Evolutionary conservation across 2,797 vertebrate species (phyloP), one percentile per base, ranked within the genome.

Genomic region (Sardinella longiceps): DNA sequence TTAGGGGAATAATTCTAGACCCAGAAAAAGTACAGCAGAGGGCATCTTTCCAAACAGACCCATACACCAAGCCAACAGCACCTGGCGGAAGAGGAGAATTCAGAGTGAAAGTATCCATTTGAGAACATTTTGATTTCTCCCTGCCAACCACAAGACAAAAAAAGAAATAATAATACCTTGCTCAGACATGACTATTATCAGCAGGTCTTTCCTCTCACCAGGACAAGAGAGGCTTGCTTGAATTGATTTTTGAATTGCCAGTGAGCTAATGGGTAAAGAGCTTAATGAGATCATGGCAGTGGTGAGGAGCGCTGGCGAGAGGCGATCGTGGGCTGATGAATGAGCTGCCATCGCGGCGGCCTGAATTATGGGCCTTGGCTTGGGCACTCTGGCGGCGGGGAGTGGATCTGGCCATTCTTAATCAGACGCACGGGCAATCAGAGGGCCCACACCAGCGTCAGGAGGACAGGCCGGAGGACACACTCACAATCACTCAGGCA

Each of bases 251-350:
- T 81, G 87, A 86, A 80, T 58, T 53, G 58, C 45, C 48, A 43
- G 20, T n/a, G 43, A 0, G 80, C 85, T 87, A 86, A 88, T 87
- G 87, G 82, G 70, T 80, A 85, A 84, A 84, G 80, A 82, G 85
- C 74, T 87, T 87, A 86, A 88, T 85, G 85, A 85, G 82, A 84
- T 80, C 82, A 84, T 85, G 80, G 63, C 80, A 46, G 82, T 66
- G 53, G 60, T 14, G 33, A 53, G 80, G 84, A 84, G 81, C 63
- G 81, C 56, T 46, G 48, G 56, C 14, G 30, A 50, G 48, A 1
- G 48, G 48, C 18, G 18, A 53, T 18, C 1, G 51, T 20, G 18
- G 70, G 37, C 37, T 85, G 87, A 82, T 86, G 25, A 85, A 58
- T 84, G 85, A 50, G n/a, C 77, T 83, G 85, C 81, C 82, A 84